Conservation (phyloP, 2,797 vertebrate species). For the Manis crassicaudata region DNA sequence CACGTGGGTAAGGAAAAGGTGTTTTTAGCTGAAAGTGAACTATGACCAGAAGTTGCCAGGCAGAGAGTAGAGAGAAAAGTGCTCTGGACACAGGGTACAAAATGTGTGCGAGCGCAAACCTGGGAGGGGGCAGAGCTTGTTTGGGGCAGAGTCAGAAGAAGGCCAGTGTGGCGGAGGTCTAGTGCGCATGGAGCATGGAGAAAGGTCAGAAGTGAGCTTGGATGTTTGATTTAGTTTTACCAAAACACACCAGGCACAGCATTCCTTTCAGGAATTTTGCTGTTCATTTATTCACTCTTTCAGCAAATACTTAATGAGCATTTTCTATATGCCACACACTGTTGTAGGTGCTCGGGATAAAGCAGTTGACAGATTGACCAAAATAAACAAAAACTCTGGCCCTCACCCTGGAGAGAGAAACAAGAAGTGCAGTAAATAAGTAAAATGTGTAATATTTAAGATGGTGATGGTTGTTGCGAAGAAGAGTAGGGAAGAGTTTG, state of each 20-base stretch:
- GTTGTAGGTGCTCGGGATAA: background rate
- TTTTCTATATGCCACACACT: background rate
- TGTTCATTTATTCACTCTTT: background rate
- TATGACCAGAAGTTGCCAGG: background rate
- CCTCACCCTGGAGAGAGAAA: background rate
- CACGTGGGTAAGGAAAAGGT: background rate
- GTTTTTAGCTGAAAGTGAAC: background rate
- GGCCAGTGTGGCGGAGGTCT: background rate
- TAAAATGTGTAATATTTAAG: background rate
- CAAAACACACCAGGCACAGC: background rate
- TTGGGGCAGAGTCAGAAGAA: background rate
- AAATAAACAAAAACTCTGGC: background rate
- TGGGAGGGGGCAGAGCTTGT: background rate
- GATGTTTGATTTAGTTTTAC: background rate
- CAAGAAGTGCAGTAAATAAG: background rate
- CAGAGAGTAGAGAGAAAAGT: background rate
- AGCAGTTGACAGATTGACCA: background rate
- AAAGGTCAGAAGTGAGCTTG: background rate
- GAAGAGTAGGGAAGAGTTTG: background rate
- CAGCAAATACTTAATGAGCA: background rate
- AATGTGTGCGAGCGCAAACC: background rate
- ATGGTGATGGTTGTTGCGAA: background rate
- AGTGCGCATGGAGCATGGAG: background rate
- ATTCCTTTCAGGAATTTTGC: background rate
- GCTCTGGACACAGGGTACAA: background rate